Evolutionary conservation across 1,140 invertebrate genomes (phyloP).

Genomic region (Eumeta japonica): DNA sequence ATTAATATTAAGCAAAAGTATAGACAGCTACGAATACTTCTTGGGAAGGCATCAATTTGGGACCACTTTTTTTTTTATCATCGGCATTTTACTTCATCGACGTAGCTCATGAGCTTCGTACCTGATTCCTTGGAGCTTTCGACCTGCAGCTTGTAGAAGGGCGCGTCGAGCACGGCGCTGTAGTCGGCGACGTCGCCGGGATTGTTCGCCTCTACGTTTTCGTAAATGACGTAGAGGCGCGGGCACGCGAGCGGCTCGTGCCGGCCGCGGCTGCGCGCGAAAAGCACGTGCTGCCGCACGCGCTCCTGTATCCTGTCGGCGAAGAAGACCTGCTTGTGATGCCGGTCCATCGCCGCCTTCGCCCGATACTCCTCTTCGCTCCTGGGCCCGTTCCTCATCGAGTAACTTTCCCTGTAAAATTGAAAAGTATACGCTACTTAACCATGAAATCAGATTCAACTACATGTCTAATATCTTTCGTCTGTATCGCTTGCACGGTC

Average conservation of each 20-base stretch:
- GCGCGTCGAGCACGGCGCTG: constrained; percentile 60
- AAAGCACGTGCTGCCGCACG: constrained; percentile 55
- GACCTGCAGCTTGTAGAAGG: constrained; percentile 65
- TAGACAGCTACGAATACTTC: too few relatives aligned
- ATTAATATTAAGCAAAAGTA: too few relatives aligned
- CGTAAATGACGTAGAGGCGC: constrained; percentile 68
- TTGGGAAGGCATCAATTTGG: too few relatives aligned
- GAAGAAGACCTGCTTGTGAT: constrained; percentile 62
- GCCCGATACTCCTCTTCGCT: constrained; percentile 41
- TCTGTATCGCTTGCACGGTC: too few relatives aligned
- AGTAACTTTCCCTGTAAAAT: constrained; percentile 41
- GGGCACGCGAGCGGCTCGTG: constrained; percentile 64
- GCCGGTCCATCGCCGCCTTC: constrained; percentile 53
- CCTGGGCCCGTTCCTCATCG: constrained; percentile 46
- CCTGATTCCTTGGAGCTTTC: constrained; percentile 63
- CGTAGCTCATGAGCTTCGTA: too few relatives aligned
- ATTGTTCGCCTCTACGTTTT: constrained; percentile 72
- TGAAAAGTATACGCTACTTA: too few relatives aligned
- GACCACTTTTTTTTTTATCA: too few relatives aligned
- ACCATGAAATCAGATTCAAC: too few relatives aligned
- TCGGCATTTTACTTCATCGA: too few relatives aligned
- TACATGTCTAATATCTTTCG: too few relatives aligned
- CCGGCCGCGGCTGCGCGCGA: constrained; percentile 27
- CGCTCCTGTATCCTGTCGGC: constrained; percentile 65
- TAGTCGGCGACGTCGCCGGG: constrained; percentile 63